These are phyloP conservation scores for Tetraneura akinire DNA, from an alignment of 1,140 invertebrate species.

Conservation along the genomic window DNA sequence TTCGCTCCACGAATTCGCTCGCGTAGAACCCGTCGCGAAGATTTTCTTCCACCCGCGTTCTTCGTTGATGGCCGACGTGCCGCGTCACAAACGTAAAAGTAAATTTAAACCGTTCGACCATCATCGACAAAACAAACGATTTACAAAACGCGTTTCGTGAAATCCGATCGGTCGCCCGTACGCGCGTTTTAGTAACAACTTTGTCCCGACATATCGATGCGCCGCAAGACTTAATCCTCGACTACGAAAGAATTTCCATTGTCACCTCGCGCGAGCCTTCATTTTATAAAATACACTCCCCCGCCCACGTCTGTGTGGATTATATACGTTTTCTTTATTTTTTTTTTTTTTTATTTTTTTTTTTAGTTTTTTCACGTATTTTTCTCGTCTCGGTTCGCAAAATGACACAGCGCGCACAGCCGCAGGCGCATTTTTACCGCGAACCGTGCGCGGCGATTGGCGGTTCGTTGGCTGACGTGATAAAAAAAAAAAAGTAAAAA, in stretches of 20 bases:
- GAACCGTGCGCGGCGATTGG: slow-evolving; percentile 27
- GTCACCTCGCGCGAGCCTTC: not conserved
- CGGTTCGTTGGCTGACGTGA: not conserved
- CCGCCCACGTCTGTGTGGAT: not conserved
- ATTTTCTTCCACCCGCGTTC: not conserved
- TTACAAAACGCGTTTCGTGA: too few relatives aligned
- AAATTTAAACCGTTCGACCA: too few relatives aligned
- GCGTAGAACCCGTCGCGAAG: too few relatives aligned
- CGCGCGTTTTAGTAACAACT: too few relatives aligned
- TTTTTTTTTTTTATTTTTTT: too few relatives aligned
- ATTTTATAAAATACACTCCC: too few relatives aligned
- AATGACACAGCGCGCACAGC: slow-evolving; percentile 36
- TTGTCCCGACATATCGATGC: slow-evolving; percentile 15
- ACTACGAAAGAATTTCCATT: slow-evolving; percentile 35
- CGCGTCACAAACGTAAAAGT: too few relatives aligned
- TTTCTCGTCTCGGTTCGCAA: slow-evolving; percentile 25
- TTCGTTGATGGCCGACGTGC: too few relatives aligned
- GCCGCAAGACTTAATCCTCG: slow-evolving; percentile 39
- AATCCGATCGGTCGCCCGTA: not conserved
- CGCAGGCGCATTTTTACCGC: slow-evolving; percentile 41
- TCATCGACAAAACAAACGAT: too few relatives aligned
- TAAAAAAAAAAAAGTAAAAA: slow-evolving; percentile 1
- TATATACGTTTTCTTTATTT: not conserved
- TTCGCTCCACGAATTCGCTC: too few relatives aligned
- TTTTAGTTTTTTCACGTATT: not conserved